phyloP scores from a whole-genome alignment of 2,113 vertebrate species.

The Fukomys damarensis region DNA sequence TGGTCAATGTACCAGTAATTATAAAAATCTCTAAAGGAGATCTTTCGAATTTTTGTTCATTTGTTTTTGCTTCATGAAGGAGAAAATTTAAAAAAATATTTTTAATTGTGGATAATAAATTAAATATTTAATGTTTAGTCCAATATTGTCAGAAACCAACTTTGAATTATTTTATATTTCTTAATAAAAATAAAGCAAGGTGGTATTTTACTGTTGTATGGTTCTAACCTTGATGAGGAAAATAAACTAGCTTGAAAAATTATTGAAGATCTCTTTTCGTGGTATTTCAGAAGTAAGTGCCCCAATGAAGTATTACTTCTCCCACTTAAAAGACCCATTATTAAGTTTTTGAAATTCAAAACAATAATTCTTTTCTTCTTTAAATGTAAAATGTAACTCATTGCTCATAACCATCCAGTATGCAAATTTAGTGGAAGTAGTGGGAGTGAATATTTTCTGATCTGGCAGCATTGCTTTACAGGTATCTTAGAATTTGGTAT shows the following conservation, averaged over 20 bases:
- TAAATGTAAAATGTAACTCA: neutral
- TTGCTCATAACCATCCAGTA: neutral
- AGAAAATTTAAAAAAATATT: neutral
- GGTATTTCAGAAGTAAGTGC: neutral
- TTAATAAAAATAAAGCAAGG: neutral
- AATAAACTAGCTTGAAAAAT: neutral
- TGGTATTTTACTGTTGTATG: neutral
- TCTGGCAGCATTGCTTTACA: neutral
- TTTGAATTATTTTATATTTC: neutral
- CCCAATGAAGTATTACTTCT: neutral
- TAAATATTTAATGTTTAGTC: neutral
- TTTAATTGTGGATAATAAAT: neutral
- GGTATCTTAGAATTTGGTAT: neutral
- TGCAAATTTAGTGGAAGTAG: neutral
- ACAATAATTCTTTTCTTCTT: neutral
- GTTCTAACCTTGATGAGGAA: neutral
- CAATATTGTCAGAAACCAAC: neutral
- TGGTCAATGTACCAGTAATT: neutral
- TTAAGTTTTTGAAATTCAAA: neutral
- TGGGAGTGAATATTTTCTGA: neutral
- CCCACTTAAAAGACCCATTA: neutral
- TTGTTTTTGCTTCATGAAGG: neutral
- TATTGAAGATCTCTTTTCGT: neutral
- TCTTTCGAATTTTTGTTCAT: neutral
- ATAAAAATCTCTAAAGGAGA: neutral